Evolutionary conservation across 1,140 invertebrate species (phyloP), one percentile per base, ranked within the genome.

Genomic region (Sarcophaga bullata): DNA sequence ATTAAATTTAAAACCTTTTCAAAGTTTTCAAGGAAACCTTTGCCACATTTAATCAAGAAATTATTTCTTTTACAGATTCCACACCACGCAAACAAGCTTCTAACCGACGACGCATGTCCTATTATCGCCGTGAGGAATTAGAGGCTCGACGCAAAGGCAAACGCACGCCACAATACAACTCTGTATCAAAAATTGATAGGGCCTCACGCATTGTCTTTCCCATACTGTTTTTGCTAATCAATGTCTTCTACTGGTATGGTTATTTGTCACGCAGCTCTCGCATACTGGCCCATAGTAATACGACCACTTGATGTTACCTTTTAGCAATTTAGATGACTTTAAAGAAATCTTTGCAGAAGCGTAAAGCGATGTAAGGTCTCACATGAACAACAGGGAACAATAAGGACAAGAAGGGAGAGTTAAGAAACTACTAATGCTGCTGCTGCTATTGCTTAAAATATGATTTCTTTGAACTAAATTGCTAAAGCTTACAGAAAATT

Each of bases 191-290:
- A 90, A 95, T 96, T 73, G 95, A 96, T 89, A 91, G 94, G 10
- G 93, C 93, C 11, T 95, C 95, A 19, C 90, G 95, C 15, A 91
- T 95, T 47, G 92, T 95, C 47, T 96, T 96, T 87, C 95, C 95
- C 1, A 84, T 96, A 54, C 92, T 95, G 49, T 96, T 96, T 86
- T 87, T 96, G 6, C 91, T 94, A 25, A 95, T 96, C 82, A 96
- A 96, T 88, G 89, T 95, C 72, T 94, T 95, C 89, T 96, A 96
- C 86, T 96, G 95, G 95, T 95, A 93, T 85, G 93, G 93, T 1
- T 96, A 95, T 86, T 90, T 95, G 47, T 93, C 93, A 75, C 91
- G 93, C 81, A 94, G 93, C 85, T 92, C 94, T 83, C 86, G 93
- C 68, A 88, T 88, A 15, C 72, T 89, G 84, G 86, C 88, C 83